These are phyloP conservation scores for Unio pictorum DNA, from an alignment of 2,888 invertebrate species.

Conservation along the genomic window DNA sequence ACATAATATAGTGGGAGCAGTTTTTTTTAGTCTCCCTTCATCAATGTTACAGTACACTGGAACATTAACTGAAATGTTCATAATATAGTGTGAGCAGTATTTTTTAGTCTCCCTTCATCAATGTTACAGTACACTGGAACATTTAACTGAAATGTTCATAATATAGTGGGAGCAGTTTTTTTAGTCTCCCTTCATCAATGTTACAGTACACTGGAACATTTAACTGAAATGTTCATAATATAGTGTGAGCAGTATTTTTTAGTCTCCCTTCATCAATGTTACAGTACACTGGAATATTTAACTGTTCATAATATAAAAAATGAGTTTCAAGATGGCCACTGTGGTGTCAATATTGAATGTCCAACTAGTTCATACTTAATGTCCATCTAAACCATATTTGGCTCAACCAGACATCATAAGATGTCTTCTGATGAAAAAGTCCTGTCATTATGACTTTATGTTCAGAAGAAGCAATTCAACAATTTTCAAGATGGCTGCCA, in stretches of 20 bases:
- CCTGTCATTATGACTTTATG: no score
- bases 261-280: constrained; percentile 75
- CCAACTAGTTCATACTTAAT: no score
- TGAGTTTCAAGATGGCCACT: no score
- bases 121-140: constrained; percentile 74
- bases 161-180: no score
- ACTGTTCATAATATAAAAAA: constrained; percentile 27
- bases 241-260: constrained; percentile 52
- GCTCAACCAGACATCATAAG: no score
- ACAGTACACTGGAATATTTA: constrained; percentile 72
- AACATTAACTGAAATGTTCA: constrained; percentile 43
- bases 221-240: constrained; percentile 37
- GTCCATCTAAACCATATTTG: no score
- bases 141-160: constrained; percentile 39
- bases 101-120: constrained; percentile 74
- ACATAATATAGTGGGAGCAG: constrained; percentile 71
- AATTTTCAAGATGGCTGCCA: no score
- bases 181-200: no score
- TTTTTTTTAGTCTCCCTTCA: constrained; percentile 77
- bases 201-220: constrained; percentile 31
- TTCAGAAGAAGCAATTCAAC: no score
- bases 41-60: constrained; percentile 75
- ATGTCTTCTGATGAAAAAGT: no score
- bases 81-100: no score
- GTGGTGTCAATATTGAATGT: no score